Base-by-base conservation (phyloP, 2,888 invertebrate species). In the Acleris sparsana region DNA sequence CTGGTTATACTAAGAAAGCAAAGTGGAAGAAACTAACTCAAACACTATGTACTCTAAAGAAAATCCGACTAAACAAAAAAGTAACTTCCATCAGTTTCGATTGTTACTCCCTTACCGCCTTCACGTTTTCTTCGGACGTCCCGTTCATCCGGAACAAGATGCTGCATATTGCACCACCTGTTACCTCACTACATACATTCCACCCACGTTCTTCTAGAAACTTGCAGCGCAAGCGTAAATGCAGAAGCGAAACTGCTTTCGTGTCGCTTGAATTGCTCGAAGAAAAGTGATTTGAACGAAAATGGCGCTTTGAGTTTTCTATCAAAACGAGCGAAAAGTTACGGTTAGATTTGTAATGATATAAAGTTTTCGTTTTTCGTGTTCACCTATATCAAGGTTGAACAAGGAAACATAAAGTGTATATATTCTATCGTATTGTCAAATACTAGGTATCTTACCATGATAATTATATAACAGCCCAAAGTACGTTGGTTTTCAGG, bases 151-250 rank as follows among this genome's bases (percentile, higher is more conserved):
- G 44, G 56, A 71, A 67, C 69, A 53, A 58, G 68, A 71, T 68
- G 62, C 71, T 71, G 70, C 71, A 72, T 71, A 68, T 63, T 69
- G 67, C 71, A 61, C 58, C 73, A 73, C 72, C 73, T 74, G 74
- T 71, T 73, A 69, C 72, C 71, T 60, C 29, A 53, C 61, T 53
- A 43, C 58, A 57, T 9, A 29, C 11, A 52, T 25, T 22, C 18
- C 33, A 53, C n/a, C 18, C 43, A 46, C 48, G 48, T 48, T 59
- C 49, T 20, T 48, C 43, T 39, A 33, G 22, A 58, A 52, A 17
- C n/a, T 44, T 53, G 44, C 52, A 44, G 1, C 39, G n/a, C n/a
- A n/a, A 53, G 44, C 22, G 13, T 22, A 52, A 59, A 20, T 53
- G 17, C 25, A 53, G 60, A 61, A 53, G 43, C 4, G 52, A 44